Conservation (phyloP, 2,888 invertebrate species). For the Anoncus sp. region DNA sequence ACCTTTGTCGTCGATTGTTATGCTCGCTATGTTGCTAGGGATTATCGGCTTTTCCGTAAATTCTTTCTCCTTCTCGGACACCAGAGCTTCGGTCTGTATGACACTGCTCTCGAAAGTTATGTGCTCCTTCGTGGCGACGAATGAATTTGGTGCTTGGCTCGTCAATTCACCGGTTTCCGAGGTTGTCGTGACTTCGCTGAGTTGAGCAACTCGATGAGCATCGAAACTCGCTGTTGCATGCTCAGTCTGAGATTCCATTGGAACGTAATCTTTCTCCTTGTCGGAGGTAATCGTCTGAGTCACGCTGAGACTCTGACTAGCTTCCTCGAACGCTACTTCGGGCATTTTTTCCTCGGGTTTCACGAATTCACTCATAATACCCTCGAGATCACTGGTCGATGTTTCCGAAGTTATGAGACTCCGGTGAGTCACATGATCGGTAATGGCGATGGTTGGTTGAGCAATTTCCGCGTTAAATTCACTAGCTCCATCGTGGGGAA, state of each 20-base stretch:
- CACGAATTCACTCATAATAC: constrained; percentile 74
- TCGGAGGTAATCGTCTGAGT: constrained; percentile 84
- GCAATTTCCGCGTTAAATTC: constrained; percentile 80
- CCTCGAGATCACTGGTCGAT: constrained; percentile 77
- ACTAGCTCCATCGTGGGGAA: constrained; percentile 74
- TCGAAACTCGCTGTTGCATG: constrained; percentile 82
- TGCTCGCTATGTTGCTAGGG: constrained; percentile 75
- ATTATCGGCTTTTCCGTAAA: constrained; percentile 74
- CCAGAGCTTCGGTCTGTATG: constrained; percentile 85
- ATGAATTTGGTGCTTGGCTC: constrained; percentile 75
- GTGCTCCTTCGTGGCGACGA: constrained; percentile 83
- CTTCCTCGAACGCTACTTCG: constrained; percentile 79
- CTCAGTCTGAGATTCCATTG: constrained; percentile 71
- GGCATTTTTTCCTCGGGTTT: constrained; percentile 78
- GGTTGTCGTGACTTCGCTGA: constrained; percentile 85
- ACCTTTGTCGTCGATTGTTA: constrained; percentile 75
- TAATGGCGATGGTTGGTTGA: constrained; percentile 84
- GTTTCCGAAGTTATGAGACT: constrained; percentile 83
- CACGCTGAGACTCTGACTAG: constrained; percentile 84
- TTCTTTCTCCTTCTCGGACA: constrained; percentile 86
- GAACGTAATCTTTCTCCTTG: constrained; percentile 80
- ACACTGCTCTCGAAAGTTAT: constrained; percentile 85
- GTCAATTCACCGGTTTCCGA: constrained; percentile 83
- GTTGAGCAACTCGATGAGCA: constrained; percentile 85
- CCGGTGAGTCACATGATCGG: constrained; percentile 85